Evolutionary conservation across 2,888 invertebrate genomes (phyloP).

Genomic region (Phania funesta): DNA sequence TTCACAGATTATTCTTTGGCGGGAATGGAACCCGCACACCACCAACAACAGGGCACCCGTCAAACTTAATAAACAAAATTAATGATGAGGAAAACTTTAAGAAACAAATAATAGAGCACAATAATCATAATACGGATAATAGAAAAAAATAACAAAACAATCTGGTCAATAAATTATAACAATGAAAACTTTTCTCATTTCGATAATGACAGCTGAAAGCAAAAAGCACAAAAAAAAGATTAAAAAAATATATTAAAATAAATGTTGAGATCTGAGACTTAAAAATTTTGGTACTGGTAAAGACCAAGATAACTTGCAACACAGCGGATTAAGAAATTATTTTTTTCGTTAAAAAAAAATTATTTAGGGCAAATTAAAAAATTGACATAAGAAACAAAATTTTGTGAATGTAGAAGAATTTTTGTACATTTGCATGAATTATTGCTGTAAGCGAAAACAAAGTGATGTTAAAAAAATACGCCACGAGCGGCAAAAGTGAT

Average conservation of each 20-base stretch:
- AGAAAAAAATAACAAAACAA: conserved; percentile 38
- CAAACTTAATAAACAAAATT: conserved; percentile 42
- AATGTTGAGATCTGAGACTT: conserved; percentile 1
- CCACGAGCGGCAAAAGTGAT: too few relatives aligned
- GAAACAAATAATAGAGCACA: conserved; percentile 2
- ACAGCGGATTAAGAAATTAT: neutral
- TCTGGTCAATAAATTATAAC: conserved; percentile 49
- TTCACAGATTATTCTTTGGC: too few relatives aligned
- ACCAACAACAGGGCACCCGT: too few relatives aligned
- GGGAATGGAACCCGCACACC: too few relatives aligned
- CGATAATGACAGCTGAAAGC: conserved; percentile 44
- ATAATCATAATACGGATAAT: neutral
- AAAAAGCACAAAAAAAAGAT: neutral
- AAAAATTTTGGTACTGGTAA: conserved; percentile 8
- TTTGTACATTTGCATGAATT: conserved; percentile 31
- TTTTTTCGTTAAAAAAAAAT: neutral
- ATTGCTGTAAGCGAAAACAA: conserved; percentile 16
- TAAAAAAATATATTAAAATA: neutral
- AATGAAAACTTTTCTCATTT: conserved; percentile 58
- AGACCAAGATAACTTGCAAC: neutral
- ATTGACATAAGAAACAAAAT: neutral
- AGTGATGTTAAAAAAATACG: too few relatives aligned
- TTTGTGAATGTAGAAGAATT: neutral
- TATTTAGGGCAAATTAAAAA: conserved; percentile 10
- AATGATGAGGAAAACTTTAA: conserved; percentile 23